A percentile compares a stretch with the other conserved stretches of the same genome.
Evolutionary conservation across 1,140 invertebrate genomes (phyloP).

Genomic region (Batillaria attramentaria): DNA sequence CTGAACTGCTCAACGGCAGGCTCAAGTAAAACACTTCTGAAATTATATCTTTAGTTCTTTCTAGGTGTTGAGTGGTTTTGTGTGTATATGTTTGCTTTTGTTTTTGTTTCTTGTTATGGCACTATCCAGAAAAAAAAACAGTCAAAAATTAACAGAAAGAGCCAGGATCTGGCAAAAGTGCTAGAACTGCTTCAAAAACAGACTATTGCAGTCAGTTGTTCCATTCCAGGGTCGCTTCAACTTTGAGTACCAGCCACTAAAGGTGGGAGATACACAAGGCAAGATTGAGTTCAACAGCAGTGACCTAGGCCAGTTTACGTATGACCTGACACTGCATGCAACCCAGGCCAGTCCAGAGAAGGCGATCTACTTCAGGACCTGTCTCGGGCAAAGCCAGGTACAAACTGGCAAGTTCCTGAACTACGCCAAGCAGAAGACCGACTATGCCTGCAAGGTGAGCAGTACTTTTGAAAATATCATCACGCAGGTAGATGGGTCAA

Average conservation of each 20-base stretch:
- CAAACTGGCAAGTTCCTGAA: slow-evolving; percentile 70
- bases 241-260: slow-evolving; percentile 71
- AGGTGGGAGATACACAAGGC: slow-evolving; percentile 63
- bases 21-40: too few relatives aligned
- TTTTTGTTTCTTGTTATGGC: too few relatives aligned
- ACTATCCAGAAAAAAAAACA: too few relatives aligned
- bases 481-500: background rate
- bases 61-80: too few relatives aligned
- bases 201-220: too few relatives aligned
- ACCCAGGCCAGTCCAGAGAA: slow-evolving; percentile 67
- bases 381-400: slow-evolving; percentile 64
- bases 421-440: slow-evolving; percentile 71
- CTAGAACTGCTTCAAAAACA: too few relatives aligned
- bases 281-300: slow-evolving; percentile 66
- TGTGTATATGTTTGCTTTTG: too few relatives aligned
- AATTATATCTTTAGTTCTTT: too few relatives aligned
- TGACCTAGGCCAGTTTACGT: slow-evolving; percentile 70
- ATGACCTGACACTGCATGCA: slow-evolving; percentile 69
- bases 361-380: slow-evolving; percentile 67
- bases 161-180: too few relatives aligned
- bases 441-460: slow-evolving; percentile 71
- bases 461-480: background rate
- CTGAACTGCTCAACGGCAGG: too few relatives aligned
- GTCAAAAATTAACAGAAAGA: too few relatives aligned
- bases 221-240: slow-evolving; percentile 69